A percentile compares a stretch with the other conserved stretches of the same genome.
These are phyloP conservation scores for Onychostruthus taczanowskii DNA, from an alignment of 2,113 vertebrate species.

Conservation along the genomic window DNA sequence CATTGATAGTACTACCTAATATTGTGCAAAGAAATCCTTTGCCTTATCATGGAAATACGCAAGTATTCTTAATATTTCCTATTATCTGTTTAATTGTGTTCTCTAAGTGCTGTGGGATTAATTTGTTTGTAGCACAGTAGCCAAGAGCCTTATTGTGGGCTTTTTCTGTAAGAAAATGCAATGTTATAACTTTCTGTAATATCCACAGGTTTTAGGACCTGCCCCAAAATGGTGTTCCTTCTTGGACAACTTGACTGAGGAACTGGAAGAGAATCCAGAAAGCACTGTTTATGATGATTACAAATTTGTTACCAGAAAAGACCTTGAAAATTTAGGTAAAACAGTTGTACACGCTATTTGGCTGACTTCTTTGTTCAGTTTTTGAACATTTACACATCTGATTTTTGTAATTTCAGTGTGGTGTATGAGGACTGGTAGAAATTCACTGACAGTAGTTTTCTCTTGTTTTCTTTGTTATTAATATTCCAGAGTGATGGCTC, in stretches of 20 bases:
- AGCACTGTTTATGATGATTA: constrained; percentile 97
- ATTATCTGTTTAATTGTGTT: not conserved
- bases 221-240: constrained; percentile 97
- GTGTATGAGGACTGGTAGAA: not conserved
- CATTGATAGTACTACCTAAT: not conserved
- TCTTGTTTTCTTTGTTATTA: not conserved
- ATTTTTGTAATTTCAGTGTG: not conserved
- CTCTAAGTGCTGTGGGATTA: not conserved
- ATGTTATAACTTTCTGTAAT: not conserved
- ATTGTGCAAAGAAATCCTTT: not conserved
- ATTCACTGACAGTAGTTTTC: not conserved
- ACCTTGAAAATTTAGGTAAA: constrained; percentile 93
- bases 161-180: not conserved
- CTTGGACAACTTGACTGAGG: constrained; percentile 94
- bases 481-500: not conserved
- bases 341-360: not conserved
- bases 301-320: constrained; percentile 95
- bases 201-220: constrained; percentile 87
- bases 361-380: not conserved
- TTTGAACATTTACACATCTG: not conserved
- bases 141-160: not conserved
- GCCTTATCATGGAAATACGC: not conserved
- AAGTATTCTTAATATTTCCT: not conserved
- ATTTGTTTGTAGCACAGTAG: not conserved
- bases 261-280: constrained; percentile 95